Evolutionary conservation across 64 coral and sea anemone species (phyloP), one percentile per base, ranked within the genome.

Genomic region (Stylophora pistillata): DNA sequence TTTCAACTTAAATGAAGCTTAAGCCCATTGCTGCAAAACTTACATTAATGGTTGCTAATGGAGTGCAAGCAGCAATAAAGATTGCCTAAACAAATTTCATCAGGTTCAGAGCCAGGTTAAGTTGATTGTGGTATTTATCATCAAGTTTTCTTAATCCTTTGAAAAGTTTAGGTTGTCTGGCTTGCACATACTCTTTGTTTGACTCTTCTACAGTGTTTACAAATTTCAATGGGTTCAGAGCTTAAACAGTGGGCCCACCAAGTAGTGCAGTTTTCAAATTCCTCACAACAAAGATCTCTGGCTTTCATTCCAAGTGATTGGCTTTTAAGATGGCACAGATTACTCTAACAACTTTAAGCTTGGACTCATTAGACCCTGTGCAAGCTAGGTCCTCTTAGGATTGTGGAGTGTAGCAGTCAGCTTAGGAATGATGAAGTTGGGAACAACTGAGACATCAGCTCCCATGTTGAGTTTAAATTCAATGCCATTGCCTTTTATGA

Each of bases 141-240:
- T n/a, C n/a, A n/a, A n/a, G n/a, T n/a, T 93, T 93, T 34, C 85
- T 65, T 30, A 93, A 62, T 55, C 91, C 55, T 13, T 20, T 56
- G 53, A 57, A 78, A 1, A 78, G 76, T 9, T 25, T 25, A 28
- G 76, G 76, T 14, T 57, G 57, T 15, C 57, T 28, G 25, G 53
- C 53, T 29, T 58, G 37, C 33, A 76, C 12, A 23, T n/a, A 64
- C 17, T 64, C 61, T 64, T 64, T 64, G 53, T 78, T 14, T 29
- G 26, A 21, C 33, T 32, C 53, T 26, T 56, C 53, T 21, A 78
- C 54, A 15, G 52, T n/a, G 57, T 78, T 21, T 27, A 78, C 54
- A 53, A 13, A 0, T 56, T 78, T 4, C 0, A 56, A 53, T 12
- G 57, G 10, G 12, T 21, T 25, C 13, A 78, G 53, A 14, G 55